A percentile compares a stretch with the other conserved stretches of the same genome.
Evolutionary conservation across 2,888 invertebrate species (phyloP).

Genomic region (Patella caerulea): DNA sequence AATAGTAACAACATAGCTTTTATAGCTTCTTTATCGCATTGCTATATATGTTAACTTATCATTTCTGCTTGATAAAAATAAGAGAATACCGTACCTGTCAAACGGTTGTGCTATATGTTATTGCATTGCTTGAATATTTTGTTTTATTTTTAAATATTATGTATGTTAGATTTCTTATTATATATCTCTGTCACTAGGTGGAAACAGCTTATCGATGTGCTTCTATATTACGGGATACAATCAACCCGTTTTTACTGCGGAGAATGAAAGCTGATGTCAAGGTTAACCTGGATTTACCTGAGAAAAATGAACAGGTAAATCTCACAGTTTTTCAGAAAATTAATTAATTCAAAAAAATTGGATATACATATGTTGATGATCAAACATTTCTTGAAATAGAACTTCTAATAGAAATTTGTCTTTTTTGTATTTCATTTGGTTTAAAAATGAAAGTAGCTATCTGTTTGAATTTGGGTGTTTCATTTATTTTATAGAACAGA

Average conservation of each 20-base stretch:
- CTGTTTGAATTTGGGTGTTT: too few species aligned
- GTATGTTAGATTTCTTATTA: not conserved
- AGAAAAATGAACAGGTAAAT: conserved; percentile 89
- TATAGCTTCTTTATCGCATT: too few species aligned
- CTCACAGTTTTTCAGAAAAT: not conserved
- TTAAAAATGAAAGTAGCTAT: too few species aligned
- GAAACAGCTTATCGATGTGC: conserved; percentile 91
- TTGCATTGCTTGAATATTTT: not conserved
- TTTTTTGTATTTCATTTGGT: too few species aligned
- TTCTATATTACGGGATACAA: conserved; percentile 86
- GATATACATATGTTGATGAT: too few species aligned
- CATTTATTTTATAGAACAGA: too few species aligned
- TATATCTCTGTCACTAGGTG: conserved; percentile 76
- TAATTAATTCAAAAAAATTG: not conserved
- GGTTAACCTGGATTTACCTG: conserved; percentile 83
- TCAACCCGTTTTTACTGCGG: conserved; percentile 88
- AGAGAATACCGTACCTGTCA: not conserved
- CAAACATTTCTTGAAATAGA: too few species aligned
- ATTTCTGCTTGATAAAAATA: too few species aligned
- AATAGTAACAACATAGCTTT: too few species aligned
- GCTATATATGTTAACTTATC: too few species aligned
- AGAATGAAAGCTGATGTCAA: conserved; percentile 91
- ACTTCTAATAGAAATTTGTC: too few species aligned
- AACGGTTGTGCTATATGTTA: not conserved
- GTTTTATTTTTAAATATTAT: not conserved